These are phyloP conservation scores for Conomelus anceps DNA, from an alignment of 2,888 invertebrate species.

Conservation along the genomic window DNA sequence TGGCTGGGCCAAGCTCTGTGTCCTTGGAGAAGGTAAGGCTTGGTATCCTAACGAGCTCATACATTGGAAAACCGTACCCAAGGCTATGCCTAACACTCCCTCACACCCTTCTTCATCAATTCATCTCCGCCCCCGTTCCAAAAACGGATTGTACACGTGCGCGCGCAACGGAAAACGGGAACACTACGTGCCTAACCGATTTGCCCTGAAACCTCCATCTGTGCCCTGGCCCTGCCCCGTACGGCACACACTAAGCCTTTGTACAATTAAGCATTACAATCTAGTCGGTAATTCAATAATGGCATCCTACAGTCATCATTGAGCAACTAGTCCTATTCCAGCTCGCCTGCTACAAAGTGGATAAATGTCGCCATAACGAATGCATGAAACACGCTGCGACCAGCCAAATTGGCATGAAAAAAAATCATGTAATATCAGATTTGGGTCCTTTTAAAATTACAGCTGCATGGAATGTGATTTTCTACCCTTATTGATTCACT, in stretches of 20 bases:
- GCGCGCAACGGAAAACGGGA: not conserved
- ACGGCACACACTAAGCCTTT: not conserved
- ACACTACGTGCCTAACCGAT: not conserved
- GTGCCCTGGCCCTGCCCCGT: not conserved
- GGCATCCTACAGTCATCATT: not conserved
- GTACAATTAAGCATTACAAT: not conserved
- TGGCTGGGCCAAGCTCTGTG: not conserved
- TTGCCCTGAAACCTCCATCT: not conserved
- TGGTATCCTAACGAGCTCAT: not conserved
- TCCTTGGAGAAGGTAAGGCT: not conserved
- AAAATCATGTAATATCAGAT: not conserved
- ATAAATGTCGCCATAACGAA: not conserved
- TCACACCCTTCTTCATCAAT: no score
- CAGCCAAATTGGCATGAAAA: not conserved
- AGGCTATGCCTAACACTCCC: not conserved
- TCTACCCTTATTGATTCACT: not conserved
- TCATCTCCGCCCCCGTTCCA: no score
- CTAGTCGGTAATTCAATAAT: not conserved
- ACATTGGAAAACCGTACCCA: not conserved
- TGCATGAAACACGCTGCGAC: not conserved
- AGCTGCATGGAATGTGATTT: not conserved
- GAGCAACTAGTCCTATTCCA: not conserved
- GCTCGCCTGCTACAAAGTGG: not conserved
- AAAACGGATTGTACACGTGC: not conserved
- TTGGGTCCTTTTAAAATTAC: not conserved